These are phyloP conservation scores for Conistra vaccinii DNA, from an alignment of 2,888 invertebrate genomes.

Conservation along the genomic window DNA sequence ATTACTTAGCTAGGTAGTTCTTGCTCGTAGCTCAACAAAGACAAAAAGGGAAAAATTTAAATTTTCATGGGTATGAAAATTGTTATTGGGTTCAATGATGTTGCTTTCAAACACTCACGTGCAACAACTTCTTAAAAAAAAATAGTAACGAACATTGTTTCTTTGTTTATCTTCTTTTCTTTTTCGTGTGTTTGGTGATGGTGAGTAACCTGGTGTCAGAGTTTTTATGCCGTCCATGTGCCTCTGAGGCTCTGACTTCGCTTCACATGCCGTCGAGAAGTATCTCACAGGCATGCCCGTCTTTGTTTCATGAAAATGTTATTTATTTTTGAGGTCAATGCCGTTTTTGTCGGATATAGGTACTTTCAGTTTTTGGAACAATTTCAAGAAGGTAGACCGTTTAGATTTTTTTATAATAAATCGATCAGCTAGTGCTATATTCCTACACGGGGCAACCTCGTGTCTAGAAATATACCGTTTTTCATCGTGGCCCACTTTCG, in stretches of 20 bases:
- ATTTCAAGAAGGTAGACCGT: constrained; percentile 36
- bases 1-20: not conserved
- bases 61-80: too few species aligned
- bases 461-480: constrained; percentile 68
- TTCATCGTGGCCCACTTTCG: constrained; percentile 74
- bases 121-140: constrained; percentile 46
- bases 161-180: constrained; percentile 55
- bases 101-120: constrained; percentile 4
- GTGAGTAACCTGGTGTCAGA: too few species aligned
- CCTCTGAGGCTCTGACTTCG: too few species aligned
- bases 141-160: constrained; percentile 28
- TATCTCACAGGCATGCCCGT: not conserved
- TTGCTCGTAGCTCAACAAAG: not conserved
- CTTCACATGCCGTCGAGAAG: too few species aligned
- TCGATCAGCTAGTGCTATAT: constrained; percentile 17
- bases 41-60: not conserved
- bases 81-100: not conserved
- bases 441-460: constrained; percentile 70
- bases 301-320: constrained; percentile 59
- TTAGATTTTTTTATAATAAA: constrained; percentile 34
- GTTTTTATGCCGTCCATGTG: too few species aligned
- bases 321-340: constrained; percentile 66
- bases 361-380: constrained; percentile 48
- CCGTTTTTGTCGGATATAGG: constrained; percentile 46
- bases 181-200: too few species aligned